phyloP scores from a whole-genome alignment of 2,797 vertebrate genomes.

The Leuciscus waleckii region DNA sequence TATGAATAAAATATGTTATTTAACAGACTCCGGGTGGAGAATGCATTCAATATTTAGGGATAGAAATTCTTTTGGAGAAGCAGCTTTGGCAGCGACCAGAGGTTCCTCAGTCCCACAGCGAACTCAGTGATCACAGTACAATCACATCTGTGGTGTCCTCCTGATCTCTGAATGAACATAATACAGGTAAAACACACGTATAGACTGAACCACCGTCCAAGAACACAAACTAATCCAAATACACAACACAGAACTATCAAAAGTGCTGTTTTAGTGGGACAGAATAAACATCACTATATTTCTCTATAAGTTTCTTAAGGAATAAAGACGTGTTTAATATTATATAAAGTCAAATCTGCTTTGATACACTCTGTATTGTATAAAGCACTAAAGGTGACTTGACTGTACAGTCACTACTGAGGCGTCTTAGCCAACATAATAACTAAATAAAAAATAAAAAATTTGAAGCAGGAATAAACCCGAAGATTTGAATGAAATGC shows the following conservation, averaged over 20 bases:
- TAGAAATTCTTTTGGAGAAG: background rate
- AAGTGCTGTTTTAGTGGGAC: too few species aligned
- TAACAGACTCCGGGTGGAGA: background rate
- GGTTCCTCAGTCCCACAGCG: too few species aligned
- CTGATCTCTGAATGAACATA: background rate
- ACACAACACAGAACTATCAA: background rate
- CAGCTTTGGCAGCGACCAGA: too few species aligned
- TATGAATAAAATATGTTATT: conserved; percentile 21
- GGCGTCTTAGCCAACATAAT: too few species aligned
- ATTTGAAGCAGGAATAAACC: background rate
- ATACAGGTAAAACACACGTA: background rate
- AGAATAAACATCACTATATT: too few species aligned
- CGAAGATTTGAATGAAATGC: background rate
- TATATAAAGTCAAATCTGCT: background rate
- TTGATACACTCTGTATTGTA: background rate
- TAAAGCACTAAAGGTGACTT: background rate
- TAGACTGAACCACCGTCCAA: background rate
- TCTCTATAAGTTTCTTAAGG: too few species aligned
- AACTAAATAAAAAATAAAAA: too few species aligned
- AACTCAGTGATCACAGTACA: too few species aligned
- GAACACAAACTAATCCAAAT: background rate
- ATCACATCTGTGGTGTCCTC: conserved; percentile 11
- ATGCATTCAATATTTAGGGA: conserved; percentile 1
- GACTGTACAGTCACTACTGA: too few species aligned
- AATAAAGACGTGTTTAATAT: background rate